Evolutionary conservation across 2,113 vertebrate genomes (phyloP).

Genomic region (Galbula dea): DNA sequence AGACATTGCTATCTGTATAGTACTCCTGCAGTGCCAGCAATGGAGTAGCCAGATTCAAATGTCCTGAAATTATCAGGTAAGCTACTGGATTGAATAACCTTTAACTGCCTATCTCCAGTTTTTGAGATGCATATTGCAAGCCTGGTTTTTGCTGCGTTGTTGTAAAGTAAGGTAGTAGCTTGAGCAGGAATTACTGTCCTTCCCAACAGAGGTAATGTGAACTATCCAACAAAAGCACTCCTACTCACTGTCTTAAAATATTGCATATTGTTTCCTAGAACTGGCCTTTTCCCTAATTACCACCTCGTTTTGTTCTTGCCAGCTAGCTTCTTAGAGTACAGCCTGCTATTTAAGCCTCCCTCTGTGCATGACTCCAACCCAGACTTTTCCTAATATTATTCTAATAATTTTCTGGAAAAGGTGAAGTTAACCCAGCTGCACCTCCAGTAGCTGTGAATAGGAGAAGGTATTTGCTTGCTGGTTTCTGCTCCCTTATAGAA

Average conservation of each 20-base stretch:
- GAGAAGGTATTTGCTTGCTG: background rate
- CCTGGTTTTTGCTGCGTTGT: background rate
- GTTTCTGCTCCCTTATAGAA: background rate
- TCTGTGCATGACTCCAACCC: background rate
- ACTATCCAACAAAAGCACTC: background rate
- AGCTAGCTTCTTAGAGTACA: background rate
- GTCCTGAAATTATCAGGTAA: background rate
- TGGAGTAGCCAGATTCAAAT: background rate
- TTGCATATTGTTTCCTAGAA: background rate
- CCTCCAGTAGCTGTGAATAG: background rate
- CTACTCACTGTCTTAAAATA: background rate
- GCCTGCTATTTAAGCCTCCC: background rate
- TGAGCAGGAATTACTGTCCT: background rate
- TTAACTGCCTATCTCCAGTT: background rate
- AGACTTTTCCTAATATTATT: background rate
- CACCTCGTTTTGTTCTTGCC: background rate
- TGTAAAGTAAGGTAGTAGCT: background rate
- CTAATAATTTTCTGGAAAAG: background rate
- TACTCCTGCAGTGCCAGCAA: background rate
- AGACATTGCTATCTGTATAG: fast-evolving
- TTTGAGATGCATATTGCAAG: background rate
- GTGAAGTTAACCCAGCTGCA: background rate
- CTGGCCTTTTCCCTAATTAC: background rate
- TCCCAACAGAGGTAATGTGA: background rate
- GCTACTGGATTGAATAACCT: background rate